Conservation (phyloP, 2,113 vertebrate genomes). For the Alexandromys fortis region DNA sequence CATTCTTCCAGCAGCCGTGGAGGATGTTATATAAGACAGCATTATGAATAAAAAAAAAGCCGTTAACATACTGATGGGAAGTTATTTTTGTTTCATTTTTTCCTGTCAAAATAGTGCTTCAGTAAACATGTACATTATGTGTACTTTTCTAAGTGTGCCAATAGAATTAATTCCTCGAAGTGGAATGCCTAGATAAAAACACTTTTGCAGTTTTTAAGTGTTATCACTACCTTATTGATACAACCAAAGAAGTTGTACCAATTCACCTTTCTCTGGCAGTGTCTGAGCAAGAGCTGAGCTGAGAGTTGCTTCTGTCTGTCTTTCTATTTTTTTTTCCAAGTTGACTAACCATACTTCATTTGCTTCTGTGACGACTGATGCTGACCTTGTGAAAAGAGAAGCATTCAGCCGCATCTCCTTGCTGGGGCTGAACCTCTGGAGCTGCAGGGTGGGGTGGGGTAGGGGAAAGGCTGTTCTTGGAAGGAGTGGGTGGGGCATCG, state of each 20-base stretch:
- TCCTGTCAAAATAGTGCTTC: slow-evolving; percentile 43
- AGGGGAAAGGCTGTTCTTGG: background rate
- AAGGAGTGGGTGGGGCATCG: fast-evolving
- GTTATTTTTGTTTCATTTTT: slow-evolving; percentile 44
- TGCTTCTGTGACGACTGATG: background rate
- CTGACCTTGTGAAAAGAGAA: background rate
- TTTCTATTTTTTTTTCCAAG: background rate
- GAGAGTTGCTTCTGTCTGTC: background rate
- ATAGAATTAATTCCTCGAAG: slow-evolving; percentile 27
- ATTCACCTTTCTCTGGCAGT: background rate
- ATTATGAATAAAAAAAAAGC: background rate
- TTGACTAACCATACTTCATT: background rate
- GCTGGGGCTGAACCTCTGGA: background rate
- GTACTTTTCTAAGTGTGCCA: slow-evolving; percentile 1
- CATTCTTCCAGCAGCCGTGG: background rate
- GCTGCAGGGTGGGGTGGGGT: background rate
- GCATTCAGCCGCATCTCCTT: background rate
- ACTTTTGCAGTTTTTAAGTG: background rate
- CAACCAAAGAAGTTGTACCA: background rate
- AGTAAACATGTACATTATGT: background rate
- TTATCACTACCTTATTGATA: background rate
- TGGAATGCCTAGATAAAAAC: slow-evolving; percentile 23
- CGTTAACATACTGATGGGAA: background rate
- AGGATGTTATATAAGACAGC: background rate
- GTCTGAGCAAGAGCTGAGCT: background rate